Percentiles rank a stretch among this genome's conserved stretches.
phyloP scores from a whole-genome alignment of 2,888 invertebrate species.

The Drosophila kanekoi region DNA sequence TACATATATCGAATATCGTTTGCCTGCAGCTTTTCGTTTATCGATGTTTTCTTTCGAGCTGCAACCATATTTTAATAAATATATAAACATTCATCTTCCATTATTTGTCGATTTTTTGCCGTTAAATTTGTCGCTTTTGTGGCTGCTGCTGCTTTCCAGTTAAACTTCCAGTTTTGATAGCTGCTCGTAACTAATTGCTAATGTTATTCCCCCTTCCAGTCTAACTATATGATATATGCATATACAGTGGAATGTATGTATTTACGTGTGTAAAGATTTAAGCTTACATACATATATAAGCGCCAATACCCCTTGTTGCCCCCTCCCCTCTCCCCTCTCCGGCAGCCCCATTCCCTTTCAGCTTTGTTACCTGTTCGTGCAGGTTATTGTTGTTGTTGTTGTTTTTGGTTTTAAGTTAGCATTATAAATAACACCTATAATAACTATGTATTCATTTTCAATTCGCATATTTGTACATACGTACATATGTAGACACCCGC shows the following conservation, averaged over 20 bases:
- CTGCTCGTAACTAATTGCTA: conserved; percentile 67
- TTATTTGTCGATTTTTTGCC: conserved; percentile 22
- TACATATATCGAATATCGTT: too few species aligned
- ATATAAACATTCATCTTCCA: background rate
- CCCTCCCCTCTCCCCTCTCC: background rate
- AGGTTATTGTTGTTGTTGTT: conserved; percentile 35
- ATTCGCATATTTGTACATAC: conserved; percentile 56
- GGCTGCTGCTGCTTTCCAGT: background rate
- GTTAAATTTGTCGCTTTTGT: conserved; percentile 3
- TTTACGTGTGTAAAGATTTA: background rate
- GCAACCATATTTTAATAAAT: too few species aligned
- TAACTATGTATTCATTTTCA: conserved; percentile 77
- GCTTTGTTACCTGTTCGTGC: conserved; percentile 57
- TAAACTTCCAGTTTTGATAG: conserved; percentile 45
- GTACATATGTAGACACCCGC: conserved; percentile 8
- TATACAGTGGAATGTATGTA: background rate
- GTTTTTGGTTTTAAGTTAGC: conserved; percentile 32
- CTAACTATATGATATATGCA: conserved; percentile 9
- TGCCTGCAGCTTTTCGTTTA: too few species aligned
- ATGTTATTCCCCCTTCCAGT: conserved; percentile 59
- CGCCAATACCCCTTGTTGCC: conserved; percentile 8
- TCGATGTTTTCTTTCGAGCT: too few species aligned
- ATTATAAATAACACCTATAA: conserved; percentile 77
- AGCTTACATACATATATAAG: conserved; percentile 18
- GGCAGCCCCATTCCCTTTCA: conserved; percentile 9